These are phyloP conservation scores for Alviniconcha strummeri DNA, from an alignment of 2,888 invertebrate species.

Conservation along the genomic window DNA sequence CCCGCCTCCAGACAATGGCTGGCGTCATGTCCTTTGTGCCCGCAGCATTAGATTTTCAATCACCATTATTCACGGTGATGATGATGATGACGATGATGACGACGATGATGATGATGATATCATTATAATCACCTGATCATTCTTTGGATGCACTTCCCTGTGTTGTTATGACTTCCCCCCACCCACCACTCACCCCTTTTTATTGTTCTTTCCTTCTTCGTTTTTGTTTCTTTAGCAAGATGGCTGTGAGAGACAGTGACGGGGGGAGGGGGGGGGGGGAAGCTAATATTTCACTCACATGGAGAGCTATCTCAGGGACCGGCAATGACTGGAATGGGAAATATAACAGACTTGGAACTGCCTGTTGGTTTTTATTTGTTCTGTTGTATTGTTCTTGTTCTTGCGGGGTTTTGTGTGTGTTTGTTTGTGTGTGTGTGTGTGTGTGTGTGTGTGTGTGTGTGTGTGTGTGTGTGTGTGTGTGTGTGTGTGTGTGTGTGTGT, in stretches of 20 bases:
- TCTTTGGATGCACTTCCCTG: too few relatives aligned
- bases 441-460: constrained; percentile 11
- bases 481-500: constrained; percentile 3
- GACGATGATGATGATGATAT: too few relatives aligned
- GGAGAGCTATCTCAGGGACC: too few relatives aligned
- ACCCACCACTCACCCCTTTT: neutral
- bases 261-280: too few relatives aligned
- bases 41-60: too few relatives aligned
- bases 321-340: too few relatives aligned
- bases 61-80: neutral
- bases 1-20: too few relatives aligned
- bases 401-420: neutral
- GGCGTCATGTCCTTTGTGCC: too few relatives aligned
- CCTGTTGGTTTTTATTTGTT: too few relatives aligned
- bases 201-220: neutral
- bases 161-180: neutral
- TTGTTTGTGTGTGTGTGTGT: neutral
- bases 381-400: neutral
- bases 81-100: neutral
- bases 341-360: too few relatives aligned
- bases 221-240: neutral
- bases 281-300: too few relatives aligned
- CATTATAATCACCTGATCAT: too few relatives aligned
- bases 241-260: neutral
- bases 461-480: constrained; percentile 1